These are phyloP conservation scores for Trichopoda pennipes DNA, from an alignment of 2,888 invertebrate genomes.

Conservation along the genomic window DNA sequence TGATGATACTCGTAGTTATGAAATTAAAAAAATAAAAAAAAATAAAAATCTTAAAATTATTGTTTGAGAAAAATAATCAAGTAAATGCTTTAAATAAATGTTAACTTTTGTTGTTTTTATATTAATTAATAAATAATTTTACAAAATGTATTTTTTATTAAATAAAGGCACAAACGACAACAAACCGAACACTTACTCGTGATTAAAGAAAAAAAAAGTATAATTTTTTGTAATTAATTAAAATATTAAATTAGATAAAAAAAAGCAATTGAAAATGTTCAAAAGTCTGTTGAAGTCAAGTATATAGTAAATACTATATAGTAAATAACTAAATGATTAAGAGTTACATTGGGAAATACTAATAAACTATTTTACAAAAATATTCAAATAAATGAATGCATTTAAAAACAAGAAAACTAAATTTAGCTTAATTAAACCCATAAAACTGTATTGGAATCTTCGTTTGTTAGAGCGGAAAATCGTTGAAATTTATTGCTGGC, in stretches of 20 bases:
- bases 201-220: slow-evolving; percentile 20
- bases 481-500: slow-evolving; percentile 76
- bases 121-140: slow-evolving; percentile 42
- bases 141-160: slow-evolving; percentile 25
- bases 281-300: neutral
- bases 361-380: slow-evolving; percentile 46
- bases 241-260: neutral
- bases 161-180: slow-evolving; percentile 58
- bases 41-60: slow-evolving; percentile 37
- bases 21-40: too few relatives aligned
- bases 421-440: slow-evolving; percentile 76
- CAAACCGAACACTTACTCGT: slow-evolving; percentile 13
- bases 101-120: slow-evolving; percentile 30
- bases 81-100: slow-evolving; percentile 63
- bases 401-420: neutral
- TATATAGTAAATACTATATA: too few relatives aligned
- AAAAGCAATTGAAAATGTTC: neutral
- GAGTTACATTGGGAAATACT: slow-evolving; percentile 13
- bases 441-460: slow-evolving; percentile 78
- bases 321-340: slow-evolving; percentile 3
- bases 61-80: slow-evolving; percentile 50
- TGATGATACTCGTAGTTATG: neutral
- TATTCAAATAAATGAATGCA: slow-evolving; percentile 31
- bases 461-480: slow-evolving; percentile 78
- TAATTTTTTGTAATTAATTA: neutral